A percentile compares a stretch with the other conserved stretches of the same genome.
Conservation (phyloP, 2,113 vertebrate genomes). For the Tamias sibiricus region DNA sequence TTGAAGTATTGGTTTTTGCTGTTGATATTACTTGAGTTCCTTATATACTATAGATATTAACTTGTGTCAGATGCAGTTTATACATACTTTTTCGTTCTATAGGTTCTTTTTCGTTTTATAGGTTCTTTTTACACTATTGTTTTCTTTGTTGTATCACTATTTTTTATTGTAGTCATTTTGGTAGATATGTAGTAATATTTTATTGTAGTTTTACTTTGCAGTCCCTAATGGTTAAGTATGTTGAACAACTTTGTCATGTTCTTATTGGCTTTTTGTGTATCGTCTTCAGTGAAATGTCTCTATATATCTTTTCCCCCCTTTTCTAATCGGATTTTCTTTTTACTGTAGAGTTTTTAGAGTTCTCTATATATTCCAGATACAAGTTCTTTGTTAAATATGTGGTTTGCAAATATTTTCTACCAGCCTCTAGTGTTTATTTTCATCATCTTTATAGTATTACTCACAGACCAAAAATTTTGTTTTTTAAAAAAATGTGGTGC, state of each 20-base stretch:
- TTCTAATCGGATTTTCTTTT: not conserved
- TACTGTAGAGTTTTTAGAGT: not conserved
- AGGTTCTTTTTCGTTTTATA: no score
- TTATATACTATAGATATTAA: not conserved
- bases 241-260: not conserved
- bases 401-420: conserved; percentile 45
- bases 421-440: not conserved
- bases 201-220: conserved; percentile 19
- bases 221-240: not conserved
- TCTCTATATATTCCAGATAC: not conserved
- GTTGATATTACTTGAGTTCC: not conserved
- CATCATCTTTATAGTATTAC: not conserved
- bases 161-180: not conserved
- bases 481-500: not conserved
- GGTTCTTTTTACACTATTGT: not conserved
- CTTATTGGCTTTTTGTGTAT: not conserved
- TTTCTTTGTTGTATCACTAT: not conserved
- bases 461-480: conserved; percentile 28
- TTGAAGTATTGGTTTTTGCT: not conserved
- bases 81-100: no score
- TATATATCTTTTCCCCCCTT: not conserved
- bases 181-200: not conserved
- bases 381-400: not conserved
- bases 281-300: not conserved
- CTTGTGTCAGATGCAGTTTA: not conserved